A percentile compares a stretch with the other conserved stretches of the same genome.
phyloP scores from a whole-genome alignment of 1,140 invertebrate genomes.

The Drosophila cardini region DNA sequence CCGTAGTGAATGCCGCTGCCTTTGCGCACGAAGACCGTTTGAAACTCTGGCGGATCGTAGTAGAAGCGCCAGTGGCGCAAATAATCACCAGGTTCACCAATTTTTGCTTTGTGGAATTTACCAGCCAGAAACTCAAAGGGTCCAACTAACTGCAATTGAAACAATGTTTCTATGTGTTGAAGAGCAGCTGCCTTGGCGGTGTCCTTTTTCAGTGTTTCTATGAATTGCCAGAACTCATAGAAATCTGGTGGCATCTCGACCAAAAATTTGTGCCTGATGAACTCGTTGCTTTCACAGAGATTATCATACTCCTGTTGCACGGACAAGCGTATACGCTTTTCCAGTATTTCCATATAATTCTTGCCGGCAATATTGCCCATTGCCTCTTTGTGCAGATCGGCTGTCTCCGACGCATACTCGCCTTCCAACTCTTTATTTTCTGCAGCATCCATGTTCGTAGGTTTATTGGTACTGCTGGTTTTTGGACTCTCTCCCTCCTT shows the following conservation, averaged over 20 bases:
- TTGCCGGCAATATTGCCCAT: constrained; percentile 72
- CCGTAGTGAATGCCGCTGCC: constrained; percentile 92
- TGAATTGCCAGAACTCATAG: constrained; percentile 93
- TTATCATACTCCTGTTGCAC: constrained; percentile 78
- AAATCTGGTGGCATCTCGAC: constrained; percentile 96
- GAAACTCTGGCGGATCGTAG: constrained; percentile 97
- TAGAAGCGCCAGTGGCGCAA: constrained; percentile 95
- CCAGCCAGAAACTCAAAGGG: constrained; percentile 93
- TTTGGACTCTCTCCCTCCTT: constrained; percentile 21
- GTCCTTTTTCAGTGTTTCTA: constrained; percentile 87
- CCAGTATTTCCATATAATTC: constrained; percentile 78
- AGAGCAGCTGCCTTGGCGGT: constrained; percentile 85
- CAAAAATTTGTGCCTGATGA: constrained; percentile 91
- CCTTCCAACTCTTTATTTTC: constrained; percentile 37
- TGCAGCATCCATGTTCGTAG: constrained; percentile 9
- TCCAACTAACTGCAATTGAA: constrained; percentile 92
- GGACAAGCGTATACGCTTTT: constrained; percentile 77
- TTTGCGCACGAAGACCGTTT: constrained; percentile 89
- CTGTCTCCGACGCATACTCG: constrained; percentile 59
- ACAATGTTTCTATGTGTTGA: constrained; percentile 87
- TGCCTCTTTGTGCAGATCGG: constrained; percentile 68
- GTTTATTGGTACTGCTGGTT: constrained; percentile 24
- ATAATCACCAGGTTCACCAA: constrained; percentile 87
- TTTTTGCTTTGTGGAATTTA: constrained; percentile 87
- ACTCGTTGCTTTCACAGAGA: constrained; percentile 78